A percentile compares a stretch with the other conserved stretches of the same genome.
phyloP scores from a whole-genome alignment of 2,888 invertebrate genomes.

The Oscheius sp. region DNA sequence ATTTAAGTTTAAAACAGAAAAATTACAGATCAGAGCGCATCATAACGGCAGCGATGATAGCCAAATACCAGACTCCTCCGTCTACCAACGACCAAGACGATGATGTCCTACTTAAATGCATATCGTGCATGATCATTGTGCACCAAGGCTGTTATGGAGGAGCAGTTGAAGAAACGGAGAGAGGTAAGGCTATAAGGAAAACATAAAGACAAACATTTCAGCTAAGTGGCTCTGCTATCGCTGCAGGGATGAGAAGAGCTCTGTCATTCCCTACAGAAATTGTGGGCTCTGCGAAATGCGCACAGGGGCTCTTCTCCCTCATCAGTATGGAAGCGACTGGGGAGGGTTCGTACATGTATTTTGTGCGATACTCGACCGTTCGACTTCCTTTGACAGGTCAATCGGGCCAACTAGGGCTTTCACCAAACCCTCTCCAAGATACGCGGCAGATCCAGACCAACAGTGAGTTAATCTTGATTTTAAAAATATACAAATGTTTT shows the following conservation, averaged over 20 bases:
- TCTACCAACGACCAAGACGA: no score
- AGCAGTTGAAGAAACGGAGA: not conserved
- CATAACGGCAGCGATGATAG: no score
- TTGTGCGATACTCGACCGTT: constrained; percentile 52
- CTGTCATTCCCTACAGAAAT: constrained; percentile 40
- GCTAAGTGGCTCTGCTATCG: no score
- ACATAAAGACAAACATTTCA: no score
- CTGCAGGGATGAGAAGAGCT: constrained; percentile 42
- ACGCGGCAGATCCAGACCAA: no score
- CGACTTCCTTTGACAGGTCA: not conserved
- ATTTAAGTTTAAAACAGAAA: not conserved
- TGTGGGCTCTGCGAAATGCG: constrained; percentile 61
- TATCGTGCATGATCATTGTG: constrained; percentile 75
- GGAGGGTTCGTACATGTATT: constrained; percentile 59
- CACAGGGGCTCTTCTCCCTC: constrained; percentile 58
- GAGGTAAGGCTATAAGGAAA: no score
- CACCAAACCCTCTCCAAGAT: no score
- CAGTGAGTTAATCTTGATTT: no score
- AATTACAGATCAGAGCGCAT: not conserved
- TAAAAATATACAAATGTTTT: no score
- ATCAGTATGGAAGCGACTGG: constrained; percentile 35
- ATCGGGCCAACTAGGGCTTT: no score
- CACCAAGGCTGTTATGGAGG: constrained; percentile 73
- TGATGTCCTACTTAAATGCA: constrained; percentile 73
- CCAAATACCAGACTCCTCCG: no score